Evolutionary conservation across 2,797 vertebrate species (phyloP).

Genomic region (Lepilemur ruficaudatus): DNA sequence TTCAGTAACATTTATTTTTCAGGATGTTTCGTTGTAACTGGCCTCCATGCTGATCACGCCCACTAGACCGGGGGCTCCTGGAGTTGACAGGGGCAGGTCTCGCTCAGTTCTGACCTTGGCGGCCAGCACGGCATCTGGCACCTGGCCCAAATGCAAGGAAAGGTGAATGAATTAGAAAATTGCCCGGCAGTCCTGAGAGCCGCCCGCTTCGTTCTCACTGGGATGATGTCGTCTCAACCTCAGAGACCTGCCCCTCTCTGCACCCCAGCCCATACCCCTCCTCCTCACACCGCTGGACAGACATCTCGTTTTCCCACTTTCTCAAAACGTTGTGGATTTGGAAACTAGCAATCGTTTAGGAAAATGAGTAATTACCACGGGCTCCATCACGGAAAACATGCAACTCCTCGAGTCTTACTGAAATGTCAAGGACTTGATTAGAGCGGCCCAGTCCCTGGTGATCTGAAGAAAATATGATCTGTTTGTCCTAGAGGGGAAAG

Average conservation of each 20-base stretch:
- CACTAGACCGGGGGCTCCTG: not conserved
- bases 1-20: not conserved
- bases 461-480: constrained; percentile 77
- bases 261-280: accelerated
- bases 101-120: not conserved
- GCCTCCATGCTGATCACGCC: not conserved
- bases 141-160: not conserved
- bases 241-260: not conserved
- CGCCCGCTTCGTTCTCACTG: not conserved
- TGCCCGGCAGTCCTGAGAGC: accelerated
- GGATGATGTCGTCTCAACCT: not conserved
- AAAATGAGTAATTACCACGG: constrained; percentile 79
- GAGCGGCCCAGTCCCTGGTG: constrained; percentile 71
- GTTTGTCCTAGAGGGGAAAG: constrained; percentile 72
- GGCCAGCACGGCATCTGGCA: not conserved
- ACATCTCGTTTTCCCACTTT: constrained; percentile 11
- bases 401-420: constrained; percentile 78
- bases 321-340: constrained; percentile 49
- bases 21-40: not conserved
- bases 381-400: constrained; percentile 78
- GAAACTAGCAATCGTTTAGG: constrained; percentile 77
- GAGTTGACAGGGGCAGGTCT: no score
- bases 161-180: not conserved
- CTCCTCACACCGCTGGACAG: not conserved
- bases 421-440: constrained; percentile 81